Percentiles rank a stretch among this genome's conserved stretches.
Evolutionary conservation across 2,797 vertebrate species (phyloP).

Genomic region (Siniperca obscura): DNA sequence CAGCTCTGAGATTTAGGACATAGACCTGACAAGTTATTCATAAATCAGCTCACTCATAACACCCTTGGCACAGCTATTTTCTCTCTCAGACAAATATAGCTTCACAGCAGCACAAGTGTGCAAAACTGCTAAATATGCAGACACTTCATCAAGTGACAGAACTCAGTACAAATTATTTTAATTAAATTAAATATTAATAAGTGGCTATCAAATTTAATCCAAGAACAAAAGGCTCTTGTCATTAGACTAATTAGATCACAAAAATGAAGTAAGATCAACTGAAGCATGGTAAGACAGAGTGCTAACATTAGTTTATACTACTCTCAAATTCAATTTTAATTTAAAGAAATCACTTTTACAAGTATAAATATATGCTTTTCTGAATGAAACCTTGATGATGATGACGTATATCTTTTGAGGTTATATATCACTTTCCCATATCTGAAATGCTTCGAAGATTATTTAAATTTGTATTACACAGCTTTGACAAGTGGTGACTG

Average conservation of each 20-base stretch:
- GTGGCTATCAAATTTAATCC: constrained; percentile 23
- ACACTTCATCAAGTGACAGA: constrained; percentile 27
- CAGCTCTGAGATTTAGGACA: constrained; percentile 43
- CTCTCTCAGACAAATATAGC: constrained; percentile 69
- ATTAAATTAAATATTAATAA: constrained; percentile 21
- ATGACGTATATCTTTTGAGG: no score
- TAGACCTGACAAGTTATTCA: constrained; percentile 53
- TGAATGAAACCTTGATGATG: background rate
- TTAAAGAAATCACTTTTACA: no score
- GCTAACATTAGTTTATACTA: background rate
- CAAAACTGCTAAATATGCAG: constrained; percentile 47
- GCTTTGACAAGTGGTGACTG: background rate
- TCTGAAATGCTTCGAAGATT: background rate
- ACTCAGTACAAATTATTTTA: background rate
- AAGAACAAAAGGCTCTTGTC: constrained; percentile 1
- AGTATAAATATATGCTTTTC: background rate
- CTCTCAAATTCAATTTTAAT: no score
- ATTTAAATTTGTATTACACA: background rate
- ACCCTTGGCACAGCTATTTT: constrained; percentile 70
- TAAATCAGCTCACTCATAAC: constrained; percentile 69
- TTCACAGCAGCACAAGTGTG: constrained; percentile 27
- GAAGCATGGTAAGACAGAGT: background rate
- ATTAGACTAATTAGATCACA: constrained; percentile 14
- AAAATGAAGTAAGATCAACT: constrained; percentile 3
- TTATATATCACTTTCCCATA: background rate